Evolutionary conservation across 2,113 vertebrate species (phyloP), one percentile per base, ranked within the genome.

Genomic region (Alexandromys fortis): DNA sequence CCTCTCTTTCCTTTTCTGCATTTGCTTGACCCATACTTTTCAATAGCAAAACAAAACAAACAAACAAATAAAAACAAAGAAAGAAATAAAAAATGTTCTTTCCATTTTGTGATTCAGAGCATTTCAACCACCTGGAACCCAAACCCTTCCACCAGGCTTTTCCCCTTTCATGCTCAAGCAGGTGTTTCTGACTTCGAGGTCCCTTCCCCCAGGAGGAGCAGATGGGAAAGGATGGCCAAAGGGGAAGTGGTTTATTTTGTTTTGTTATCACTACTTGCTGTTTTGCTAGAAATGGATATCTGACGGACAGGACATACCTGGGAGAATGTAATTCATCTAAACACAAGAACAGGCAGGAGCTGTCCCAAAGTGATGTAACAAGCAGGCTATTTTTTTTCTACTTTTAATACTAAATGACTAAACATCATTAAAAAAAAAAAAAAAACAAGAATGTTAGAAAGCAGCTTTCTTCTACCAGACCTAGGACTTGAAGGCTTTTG

Each of bases 11-110:
- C 28, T 76, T 85, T 78, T 61, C 67, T 68, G 90, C 42, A 49
- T 86, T 94, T 91, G n/a, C 65, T 78, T 87, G 76, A 83, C 21
- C 30, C 52, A 52, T 70, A 33, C 26, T 92, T 86, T 73, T 75
- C 52, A 75, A 82, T 49, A 28, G 49, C 33, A 72, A 28, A 88
- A 1, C 17, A 26, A 68, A 70, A 52, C 2, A 33, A 86, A 58
- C 17, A 58, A 58, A 58, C 3, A 55, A 58, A 58, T n/a, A 72
- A 38, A 87, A 7, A 17, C 52, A 33, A 86, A 55, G 16, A 58
- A 58, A 58, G 17, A 87, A 7, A 28, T 9, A 68, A 70, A 38
- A 86, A 45, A 33, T 19, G 5, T n/a, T 38, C 47, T 55, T 55
- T 72, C 47, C 35, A 55, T 55, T 75, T 42, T 89, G 8, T 55